phyloP scores from a whole-genome alignment of 1,140 invertebrate species.

The Sitophilus oryzae region DNA sequence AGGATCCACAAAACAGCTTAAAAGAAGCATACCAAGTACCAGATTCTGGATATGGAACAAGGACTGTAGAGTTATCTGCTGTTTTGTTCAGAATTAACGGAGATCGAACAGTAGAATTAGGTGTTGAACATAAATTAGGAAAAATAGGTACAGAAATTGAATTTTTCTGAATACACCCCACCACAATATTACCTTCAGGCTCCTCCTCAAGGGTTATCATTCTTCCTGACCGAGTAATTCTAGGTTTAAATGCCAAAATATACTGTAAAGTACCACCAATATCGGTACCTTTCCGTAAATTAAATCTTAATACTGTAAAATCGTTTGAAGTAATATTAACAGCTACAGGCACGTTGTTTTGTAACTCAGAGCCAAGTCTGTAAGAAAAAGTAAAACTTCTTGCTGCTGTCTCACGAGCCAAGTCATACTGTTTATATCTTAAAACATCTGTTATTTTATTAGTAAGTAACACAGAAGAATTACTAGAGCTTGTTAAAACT shows the following conservation, averaged over 20 bases:
- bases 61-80: slow-evolving; percentile 42
- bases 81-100: slow-evolving; percentile 54
- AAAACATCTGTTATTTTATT: slow-evolving; percentile 22
- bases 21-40: slow-evolving; percentile 70
- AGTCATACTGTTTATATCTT: slow-evolving; percentile 38
- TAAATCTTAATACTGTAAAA: slow-evolving; percentile 57
- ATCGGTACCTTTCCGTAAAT: slow-evolving; percentile 59
- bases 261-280: slow-evolving; percentile 64
- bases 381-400: slow-evolving; percentile 68
- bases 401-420: slow-evolving; percentile 59
- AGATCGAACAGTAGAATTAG: slow-evolving; percentile 46
- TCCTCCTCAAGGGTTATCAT: slow-evolving; percentile 22
- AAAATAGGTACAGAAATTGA: slow-evolving; percentile 50
- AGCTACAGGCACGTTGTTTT: slow-evolving; percentile 48
- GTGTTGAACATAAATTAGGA: slow-evolving; percentile 52
- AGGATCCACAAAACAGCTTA: slow-evolving; percentile 54
- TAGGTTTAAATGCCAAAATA: slow-evolving; percentile 56
- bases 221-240: slow-evolving; percentile 45
- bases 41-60: slow-evolving; percentile 72
- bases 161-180: slow-evolving; percentile 55
- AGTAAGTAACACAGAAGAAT: slow-evolving; percentile 9
- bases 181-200: slow-evolving; percentile 47
- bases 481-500: background rate
- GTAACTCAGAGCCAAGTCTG: slow-evolving; percentile 54
- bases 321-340: slow-evolving; percentile 58